Evolutionary conservation across 2,888 invertebrate species (phyloP).

Genomic region (Nyleta sp.): DNA sequence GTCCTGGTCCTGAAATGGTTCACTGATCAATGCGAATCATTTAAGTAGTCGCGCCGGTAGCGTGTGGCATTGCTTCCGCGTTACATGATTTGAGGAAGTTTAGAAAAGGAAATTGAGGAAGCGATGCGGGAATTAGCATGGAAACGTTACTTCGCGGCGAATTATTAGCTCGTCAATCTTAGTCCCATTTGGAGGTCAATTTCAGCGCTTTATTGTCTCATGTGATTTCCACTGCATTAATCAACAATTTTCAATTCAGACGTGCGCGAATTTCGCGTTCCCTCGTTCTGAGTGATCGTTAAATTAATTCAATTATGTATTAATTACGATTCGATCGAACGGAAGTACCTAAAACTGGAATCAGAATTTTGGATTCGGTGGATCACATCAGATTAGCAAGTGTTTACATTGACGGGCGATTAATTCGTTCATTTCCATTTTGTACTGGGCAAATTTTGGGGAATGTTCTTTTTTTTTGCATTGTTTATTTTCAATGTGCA

Average conservation of each 20-base stretch:
- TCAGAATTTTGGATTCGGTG: no score
- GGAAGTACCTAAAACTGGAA: no score
- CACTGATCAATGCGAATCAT: constrained; percentile 55
- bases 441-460: no score
- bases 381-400: no score
- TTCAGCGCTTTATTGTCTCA: constrained; percentile 37
- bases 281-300: no score
- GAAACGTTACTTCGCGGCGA: constrained; percentile 41
- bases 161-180: constrained; percentile 59
- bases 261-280: no score
- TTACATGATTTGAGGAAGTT: constrained; percentile 61
- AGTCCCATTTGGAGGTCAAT: constrained; percentile 35
- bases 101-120: constrained; percentile 65
- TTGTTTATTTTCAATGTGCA: no score
- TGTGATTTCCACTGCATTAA: constrained; percentile 27
- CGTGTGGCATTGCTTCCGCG: constrained; percentile 55
- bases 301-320: no score
- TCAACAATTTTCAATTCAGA: constrained; percentile 15
- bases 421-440: no score
- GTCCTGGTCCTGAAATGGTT: constrained; percentile 22
- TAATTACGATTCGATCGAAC: no score
- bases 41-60: constrained; percentile 49
- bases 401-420: no score
- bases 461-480: no score
- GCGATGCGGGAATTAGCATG: constrained; percentile 51